phyloP scores from a whole-genome alignment of 35 echinoderm and acorn worm genomes.

The Chiridota heheva region DNA sequence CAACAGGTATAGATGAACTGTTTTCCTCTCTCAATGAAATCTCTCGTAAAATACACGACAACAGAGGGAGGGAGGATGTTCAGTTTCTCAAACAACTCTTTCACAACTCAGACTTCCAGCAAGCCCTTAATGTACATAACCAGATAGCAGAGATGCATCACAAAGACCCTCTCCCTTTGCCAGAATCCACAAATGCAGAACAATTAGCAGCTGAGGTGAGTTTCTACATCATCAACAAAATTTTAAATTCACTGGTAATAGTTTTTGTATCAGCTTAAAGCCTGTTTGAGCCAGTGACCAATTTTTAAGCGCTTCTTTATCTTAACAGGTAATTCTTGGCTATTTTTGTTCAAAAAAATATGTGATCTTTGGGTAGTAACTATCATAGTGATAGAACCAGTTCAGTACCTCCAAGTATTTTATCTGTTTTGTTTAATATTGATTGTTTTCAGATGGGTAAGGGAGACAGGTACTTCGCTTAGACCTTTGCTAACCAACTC shows the following conservation, averaged over 20 bases:
- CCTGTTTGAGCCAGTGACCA: too few relatives aligned
- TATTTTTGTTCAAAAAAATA: too few relatives aligned
- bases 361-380: too few relatives aligned
- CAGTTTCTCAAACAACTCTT: slow-evolving; percentile 83
- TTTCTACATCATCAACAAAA: not conserved
- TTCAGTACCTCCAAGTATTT: too few relatives aligned
- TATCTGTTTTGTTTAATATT: too few relatives aligned
- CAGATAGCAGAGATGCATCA: slow-evolving; percentile 63
- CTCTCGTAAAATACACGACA: slow-evolving; percentile 58
- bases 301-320: too few relatives aligned
- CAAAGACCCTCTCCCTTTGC: slow-evolving; percentile 38
- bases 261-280: too few relatives aligned
- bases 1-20: slow-evolving; percentile 66
- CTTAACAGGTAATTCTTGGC: too few relatives aligned
- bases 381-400: too few relatives aligned
- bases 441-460: too few relatives aligned
- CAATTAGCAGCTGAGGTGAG: slow-evolving; percentile 76
- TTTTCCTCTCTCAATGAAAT: slow-evolving; percentile 58
- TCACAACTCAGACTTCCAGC: slow-evolving; percentile 81
- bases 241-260: not conserved
- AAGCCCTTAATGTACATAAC: slow-evolving; percentile 81
- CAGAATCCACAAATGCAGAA: slow-evolving; percentile 64
- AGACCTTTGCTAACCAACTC: too few relatives aligned
- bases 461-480: too few relatives aligned
- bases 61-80: slow-evolving; percentile 60